phyloP scores from a whole-genome alignment of 2,113 vertebrate genomes.

The Ctenodactylus gundi region DNA sequence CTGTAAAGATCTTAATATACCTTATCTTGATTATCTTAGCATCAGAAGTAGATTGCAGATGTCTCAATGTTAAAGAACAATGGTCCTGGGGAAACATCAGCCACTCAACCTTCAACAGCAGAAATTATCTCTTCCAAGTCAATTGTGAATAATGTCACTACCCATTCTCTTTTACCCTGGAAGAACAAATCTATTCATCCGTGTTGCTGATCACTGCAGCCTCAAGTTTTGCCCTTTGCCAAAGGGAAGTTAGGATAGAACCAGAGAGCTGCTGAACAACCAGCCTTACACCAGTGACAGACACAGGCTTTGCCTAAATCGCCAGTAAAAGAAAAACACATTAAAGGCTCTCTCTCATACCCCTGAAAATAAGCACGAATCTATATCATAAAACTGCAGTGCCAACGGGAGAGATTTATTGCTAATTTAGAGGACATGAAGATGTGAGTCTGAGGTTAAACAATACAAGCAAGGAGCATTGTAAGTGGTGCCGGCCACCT shows the following conservation, averaged over 20 bases:
- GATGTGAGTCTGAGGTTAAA: constrained; percentile 41
- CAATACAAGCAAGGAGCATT: not conserved
- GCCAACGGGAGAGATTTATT: constrained; percentile 61
- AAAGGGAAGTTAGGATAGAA: not conserved
- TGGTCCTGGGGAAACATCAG: not conserved
- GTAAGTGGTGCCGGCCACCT: not conserved
- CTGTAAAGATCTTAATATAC: not conserved
- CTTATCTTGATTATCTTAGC: not conserved
- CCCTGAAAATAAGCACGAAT: constrained; percentile 52
- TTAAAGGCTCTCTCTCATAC: constrained; percentile 20
- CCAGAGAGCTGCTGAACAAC: not conserved
- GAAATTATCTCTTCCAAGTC: constrained; percentile 42
- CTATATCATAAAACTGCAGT: constrained; percentile 57
- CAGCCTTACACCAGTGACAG: not conserved
- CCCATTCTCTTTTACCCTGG: not conserved
- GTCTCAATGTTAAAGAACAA: not conserved
- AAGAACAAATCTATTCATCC: not conserved
- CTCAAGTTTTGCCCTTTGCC: not conserved
- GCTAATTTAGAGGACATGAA: constrained; percentile 39
- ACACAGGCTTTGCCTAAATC: not conserved
- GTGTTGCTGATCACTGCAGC: not conserved
- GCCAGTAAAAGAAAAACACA: constrained; percentile 30
- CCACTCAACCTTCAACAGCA: constrained; percentile 14
- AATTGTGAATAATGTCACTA: not conserved
- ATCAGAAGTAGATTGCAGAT: not conserved